A percentile compares a stretch with the other conserved stretches of the same genome.
phyloP scores from a whole-genome alignment of 1,140 invertebrate species.

The Druon quercuslanigerum region DNA sequence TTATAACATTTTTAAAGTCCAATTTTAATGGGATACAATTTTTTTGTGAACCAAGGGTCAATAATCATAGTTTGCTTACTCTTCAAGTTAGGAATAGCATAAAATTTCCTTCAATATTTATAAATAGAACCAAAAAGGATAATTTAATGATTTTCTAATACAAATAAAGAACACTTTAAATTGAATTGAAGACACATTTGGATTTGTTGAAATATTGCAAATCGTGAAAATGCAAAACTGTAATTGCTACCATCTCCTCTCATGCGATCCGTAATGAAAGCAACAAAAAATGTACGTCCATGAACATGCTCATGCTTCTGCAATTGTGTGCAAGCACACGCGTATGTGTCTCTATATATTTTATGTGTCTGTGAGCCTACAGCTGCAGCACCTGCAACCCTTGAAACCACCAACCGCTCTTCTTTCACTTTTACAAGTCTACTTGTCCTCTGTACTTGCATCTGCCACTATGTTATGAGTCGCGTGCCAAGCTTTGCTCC shows the following conservation, averaged over 20 bases:
- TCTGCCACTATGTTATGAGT: constrained; percentile 51
- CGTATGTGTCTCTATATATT: background rate
- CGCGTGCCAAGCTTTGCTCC: constrained; percentile 65
- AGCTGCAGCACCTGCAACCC: constrained; percentile 60
- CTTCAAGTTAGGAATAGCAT: too few relatives aligned
- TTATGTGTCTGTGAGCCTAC: constrained; percentile 35
- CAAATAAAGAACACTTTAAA: background rate
- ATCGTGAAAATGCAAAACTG: constrained; percentile 35
- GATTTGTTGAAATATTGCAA: constrained; percentile 1
- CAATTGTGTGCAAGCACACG: constrained; percentile 31
- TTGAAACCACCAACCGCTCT: constrained; percentile 45
- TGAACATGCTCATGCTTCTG: constrained; percentile 40
- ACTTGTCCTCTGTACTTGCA: constrained; percentile 39
- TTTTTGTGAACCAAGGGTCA: too few relatives aligned
- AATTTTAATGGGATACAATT: too few relatives aligned
- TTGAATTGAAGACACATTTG: constrained; percentile 35
- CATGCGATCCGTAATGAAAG: background rate
- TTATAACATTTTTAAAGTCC: too few relatives aligned
- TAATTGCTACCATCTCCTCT: constrained; percentile 34
- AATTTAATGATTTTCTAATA: too few relatives aligned
- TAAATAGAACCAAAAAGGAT: too few relatives aligned
- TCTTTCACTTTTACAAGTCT: constrained; percentile 41
- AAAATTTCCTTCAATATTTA: too few relatives aligned
- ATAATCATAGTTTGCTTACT: too few relatives aligned
- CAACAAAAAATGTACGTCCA: constrained; percentile 36